phyloP scores from a whole-genome alignment of 2,888 invertebrate species.

The Pheosia tremula region DNA sequence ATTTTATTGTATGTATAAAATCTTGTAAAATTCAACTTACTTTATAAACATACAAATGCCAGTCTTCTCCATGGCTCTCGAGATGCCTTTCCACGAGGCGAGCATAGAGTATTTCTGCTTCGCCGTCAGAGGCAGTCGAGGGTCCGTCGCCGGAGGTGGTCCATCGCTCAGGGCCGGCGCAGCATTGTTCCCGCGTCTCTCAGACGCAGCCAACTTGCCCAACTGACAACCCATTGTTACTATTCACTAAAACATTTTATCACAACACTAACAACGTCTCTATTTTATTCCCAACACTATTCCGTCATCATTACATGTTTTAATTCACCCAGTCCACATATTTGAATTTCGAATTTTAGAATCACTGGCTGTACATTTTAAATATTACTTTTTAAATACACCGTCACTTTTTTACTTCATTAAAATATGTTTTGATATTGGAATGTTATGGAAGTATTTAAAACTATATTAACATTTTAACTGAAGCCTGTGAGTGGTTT shows the following conservation, averaged over 20 bases:
- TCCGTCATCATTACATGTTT: slow-evolving; percentile 4
- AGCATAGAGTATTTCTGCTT: slow-evolving; percentile 95
- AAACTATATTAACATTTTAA: neutral
- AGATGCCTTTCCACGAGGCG: slow-evolving; percentile 96
- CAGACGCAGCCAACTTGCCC: slow-evolving; percentile 88
- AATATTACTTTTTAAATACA: neutral
- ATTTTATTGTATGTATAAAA: too few relatives aligned
- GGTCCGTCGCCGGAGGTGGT: slow-evolving; percentile 89
- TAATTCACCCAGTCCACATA: neutral
- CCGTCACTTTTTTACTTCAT: neutral
- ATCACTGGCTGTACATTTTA: slow-evolving; percentile 17
- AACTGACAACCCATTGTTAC: slow-evolving; percentile 90
- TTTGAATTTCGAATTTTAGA: slow-evolving; percentile 13
- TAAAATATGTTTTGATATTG: neutral
- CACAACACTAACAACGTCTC: slow-evolving; percentile 19
- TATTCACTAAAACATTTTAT: slow-evolving; percentile 30
- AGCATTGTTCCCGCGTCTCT: slow-evolving; percentile 74
- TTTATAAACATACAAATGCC: slow-evolving; percentile 96
- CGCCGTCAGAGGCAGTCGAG: slow-evolving; percentile 91
- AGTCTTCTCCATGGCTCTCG: slow-evolving; percentile 94
- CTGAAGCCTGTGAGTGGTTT: too few relatives aligned
- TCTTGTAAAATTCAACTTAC: slow-evolving; percentile 83
- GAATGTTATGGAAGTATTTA: neutral
- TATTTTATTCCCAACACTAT: slow-evolving; percentile 8
- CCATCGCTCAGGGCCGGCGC: slow-evolving; percentile 77